These are phyloP conservation scores for Pyrocephalus nanus DNA, from an alignment of 2,797 vertebrate genomes.

Conservation along the genomic window DNA sequence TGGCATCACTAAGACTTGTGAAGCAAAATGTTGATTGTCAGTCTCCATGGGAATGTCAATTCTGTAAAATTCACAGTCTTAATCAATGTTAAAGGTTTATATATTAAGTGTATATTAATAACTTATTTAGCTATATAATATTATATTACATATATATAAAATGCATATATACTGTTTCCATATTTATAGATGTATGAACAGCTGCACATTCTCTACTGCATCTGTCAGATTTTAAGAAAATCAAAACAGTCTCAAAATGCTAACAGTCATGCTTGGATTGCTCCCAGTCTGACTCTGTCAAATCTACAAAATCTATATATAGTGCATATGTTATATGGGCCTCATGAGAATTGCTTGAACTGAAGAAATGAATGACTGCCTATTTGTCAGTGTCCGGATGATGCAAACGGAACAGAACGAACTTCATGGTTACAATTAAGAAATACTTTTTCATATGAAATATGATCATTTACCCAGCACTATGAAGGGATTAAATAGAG, in stretches of 20 bases:
- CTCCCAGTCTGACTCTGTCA: neutral
- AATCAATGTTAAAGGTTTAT: neutral
- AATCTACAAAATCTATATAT: neutral
- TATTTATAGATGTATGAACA: neutral
- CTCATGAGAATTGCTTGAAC: neutral
- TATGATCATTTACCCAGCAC: neutral
- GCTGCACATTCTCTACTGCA: neutral
- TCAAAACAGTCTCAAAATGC: neutral
- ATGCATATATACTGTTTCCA: neutral
- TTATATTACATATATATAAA: neutral
- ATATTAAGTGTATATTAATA: neutral
- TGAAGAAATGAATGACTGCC: neutral
- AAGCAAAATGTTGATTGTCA: neutral
- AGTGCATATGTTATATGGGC: neutral
- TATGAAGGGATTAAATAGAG: neutral
- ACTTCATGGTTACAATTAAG: neutral
- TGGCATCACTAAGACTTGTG: neutral
- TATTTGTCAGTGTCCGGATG: neutral
- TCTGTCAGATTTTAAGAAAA: constrained; percentile 20
- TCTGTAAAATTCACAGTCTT: neutral
- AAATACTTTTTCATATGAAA: neutral
- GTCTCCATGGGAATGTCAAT: neutral
- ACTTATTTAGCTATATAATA: neutral
- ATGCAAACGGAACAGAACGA: neutral
- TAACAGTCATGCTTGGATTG: neutral